Evolutionary conservation across 2,113 vertebrate species (phyloP), one percentile per base, ranked within the genome.

Genomic region (Bubo blakistoni): DNA sequence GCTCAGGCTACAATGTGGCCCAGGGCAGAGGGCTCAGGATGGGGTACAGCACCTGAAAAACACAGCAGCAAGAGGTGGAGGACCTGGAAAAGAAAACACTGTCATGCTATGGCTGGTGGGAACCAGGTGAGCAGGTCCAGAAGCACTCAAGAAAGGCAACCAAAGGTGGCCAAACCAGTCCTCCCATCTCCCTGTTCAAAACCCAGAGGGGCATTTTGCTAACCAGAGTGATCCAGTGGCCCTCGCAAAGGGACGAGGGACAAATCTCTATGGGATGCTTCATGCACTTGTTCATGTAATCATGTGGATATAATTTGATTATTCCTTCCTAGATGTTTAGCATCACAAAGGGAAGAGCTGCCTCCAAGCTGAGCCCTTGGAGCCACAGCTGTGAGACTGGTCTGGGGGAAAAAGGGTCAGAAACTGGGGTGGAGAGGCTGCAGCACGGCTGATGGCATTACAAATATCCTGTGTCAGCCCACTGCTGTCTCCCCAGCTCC

Each of bases 271-370:
- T 10, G 59, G 90, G 90, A 76, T 32, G 47, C 71, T 76, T 49
- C 7, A 5, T 24, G 54, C 42, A 18, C 66, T 95, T 11, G 6
- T 25, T 71, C 61, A 4, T 4, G 55, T 65, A 88, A 67, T 88
- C 0, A 16, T 24, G 76, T 71, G 76, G 80, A 74, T 38, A 13
- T 96, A 90, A 97, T 96, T 77, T 66, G 74, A 97, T 97, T 96
- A 95, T 92, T 61, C 80, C n/a, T 85, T 90, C 76, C 95, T 66
- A 12, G 59, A 47, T 49, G 71, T 61, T 96, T 40, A 80, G 52
- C 88, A 86, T 90, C 63, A 74, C 86, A 86, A 93, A 95, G 71
- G 81, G 67, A 84, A 77, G 67, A 67, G 63, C 82, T 2, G 21
- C n/a, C 34, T 59, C 11, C 13, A 19, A 51, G 76, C 80, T 24